These are phyloP conservation scores for Corynorhinus townsendii DNA, from an alignment of 2,113 vertebrate species.

Conservation along the genomic window DNA sequence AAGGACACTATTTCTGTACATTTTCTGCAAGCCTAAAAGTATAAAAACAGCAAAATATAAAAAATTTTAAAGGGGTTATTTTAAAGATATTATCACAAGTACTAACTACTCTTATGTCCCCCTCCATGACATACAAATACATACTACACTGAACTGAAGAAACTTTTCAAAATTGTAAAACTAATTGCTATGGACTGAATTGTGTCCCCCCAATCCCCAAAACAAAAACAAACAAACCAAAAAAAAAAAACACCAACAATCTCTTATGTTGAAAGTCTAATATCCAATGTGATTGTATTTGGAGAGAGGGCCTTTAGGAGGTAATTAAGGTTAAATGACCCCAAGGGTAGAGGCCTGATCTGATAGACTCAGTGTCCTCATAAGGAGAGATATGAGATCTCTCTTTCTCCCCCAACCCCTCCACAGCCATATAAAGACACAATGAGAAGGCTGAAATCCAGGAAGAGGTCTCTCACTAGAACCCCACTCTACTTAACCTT, in stretches of 20 bases:
- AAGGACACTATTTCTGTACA: neutral
- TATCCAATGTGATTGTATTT: neutral
- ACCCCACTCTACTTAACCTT: neutral
- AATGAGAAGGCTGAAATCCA: neutral
- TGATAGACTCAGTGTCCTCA: neutral
- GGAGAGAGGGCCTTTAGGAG: neutral
- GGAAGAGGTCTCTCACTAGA: neutral
- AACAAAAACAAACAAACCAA: neutral
- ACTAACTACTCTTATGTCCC: neutral
- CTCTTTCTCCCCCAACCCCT: too few species aligned
- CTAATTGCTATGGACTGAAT: neutral
- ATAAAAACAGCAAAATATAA: neutral
- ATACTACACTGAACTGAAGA: neutral
- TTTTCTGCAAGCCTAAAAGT: neutral
- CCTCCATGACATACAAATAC: neutral
- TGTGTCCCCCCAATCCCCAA: neutral
- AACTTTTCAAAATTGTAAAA: neutral
- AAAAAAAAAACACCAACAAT: neutral
- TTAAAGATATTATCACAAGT: neutral
- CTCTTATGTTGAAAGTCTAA: neutral
- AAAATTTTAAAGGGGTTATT: neutral
- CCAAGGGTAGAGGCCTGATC: neutral
- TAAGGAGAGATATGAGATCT: neutral
- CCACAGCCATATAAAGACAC: neutral
- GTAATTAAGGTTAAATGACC: neutral